Base-by-base conservation (phyloP, 2,113 vertebrate species). In the Brachyhypopomus occidentalis region DNA sequence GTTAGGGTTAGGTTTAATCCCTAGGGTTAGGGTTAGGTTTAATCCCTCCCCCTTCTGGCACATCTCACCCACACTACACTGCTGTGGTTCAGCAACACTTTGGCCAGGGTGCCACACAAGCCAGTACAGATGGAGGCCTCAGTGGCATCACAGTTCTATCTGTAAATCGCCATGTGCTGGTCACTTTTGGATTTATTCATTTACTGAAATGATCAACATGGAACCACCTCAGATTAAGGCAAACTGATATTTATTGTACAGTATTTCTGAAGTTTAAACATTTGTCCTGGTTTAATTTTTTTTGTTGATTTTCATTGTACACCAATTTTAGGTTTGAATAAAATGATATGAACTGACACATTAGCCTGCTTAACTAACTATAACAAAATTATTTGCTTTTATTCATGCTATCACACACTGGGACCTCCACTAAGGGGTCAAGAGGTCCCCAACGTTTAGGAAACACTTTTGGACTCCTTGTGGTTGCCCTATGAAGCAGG, bases 231-330 rank as follows among this genome's bases (percentile, higher is more conserved):
- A 67, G 14, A 27, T 58, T 6, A 1, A 66, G 66, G 30, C 60
- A 70, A 67, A 77, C 71, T 14, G 16, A 34, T 79, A 83, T 83
- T 83, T 83, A 83, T 83, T 83, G 60, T 78, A 27, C 76, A 74
- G 41, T 73, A 55, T 62, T 45, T 52, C 58, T 74, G n/a, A 74
- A 22, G 69, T 27, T 64, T 48, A 25, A 60, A 62, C 8, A 17
- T 9, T 70, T 45, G 79, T 75, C 25, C 67, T 58, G 5, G 14
- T 69, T 58, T 22, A 0, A n/a, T 73, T 20, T 72, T 22, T 63
- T 58, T 30, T 30, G 16, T 45, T 77, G 20, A 58, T 34, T 66
- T 60, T 73, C 27, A n/a, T 11, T 80, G 58, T 75, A 84, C 78
- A 80, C 38, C 11, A 45, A 63, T 80, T 80, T 81, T 77, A 77